Evolutionary conservation across 2,113 vertebrate species (phyloP).

Genomic region (Pangasianodon hypophthalmus): DNA sequence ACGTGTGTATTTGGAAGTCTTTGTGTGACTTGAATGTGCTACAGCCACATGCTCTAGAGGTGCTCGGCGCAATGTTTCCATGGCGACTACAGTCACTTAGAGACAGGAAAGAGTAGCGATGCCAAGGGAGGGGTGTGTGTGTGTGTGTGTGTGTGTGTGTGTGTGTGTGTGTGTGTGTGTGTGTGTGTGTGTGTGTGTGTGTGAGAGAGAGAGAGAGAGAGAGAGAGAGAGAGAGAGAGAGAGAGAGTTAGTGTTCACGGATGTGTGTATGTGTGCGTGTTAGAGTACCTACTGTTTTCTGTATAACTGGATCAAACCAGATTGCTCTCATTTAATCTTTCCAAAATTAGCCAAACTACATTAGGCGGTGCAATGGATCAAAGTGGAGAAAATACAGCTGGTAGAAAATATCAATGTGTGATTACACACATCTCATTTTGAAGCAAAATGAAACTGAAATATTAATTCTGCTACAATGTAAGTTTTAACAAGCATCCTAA

Average conservation of each 20-base stretch:
- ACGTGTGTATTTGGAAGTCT: constrained; percentile 38
- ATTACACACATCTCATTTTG: constrained; percentile 10
- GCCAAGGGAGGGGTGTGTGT: constrained; percentile 37
- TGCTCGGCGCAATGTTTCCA: constrained; percentile 59
- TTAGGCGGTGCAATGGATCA: constrained; percentile 29
- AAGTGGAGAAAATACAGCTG: constrained; percentile 24
- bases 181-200: constrained; percentile 3
- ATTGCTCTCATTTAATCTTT: constrained; percentile 57
- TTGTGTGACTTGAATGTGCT: constrained; percentile 54
- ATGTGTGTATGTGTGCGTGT: constrained; percentile 20
- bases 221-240: neutral
- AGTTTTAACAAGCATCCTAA: neutral
- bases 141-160: constrained; percentile 16
- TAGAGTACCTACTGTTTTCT: constrained; percentile 53
- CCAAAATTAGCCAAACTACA: constrained; percentile 57
- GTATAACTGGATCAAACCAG: constrained; percentile 63
- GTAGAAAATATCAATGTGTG: constrained; percentile 21
- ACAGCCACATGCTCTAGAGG: constrained; percentile 59
- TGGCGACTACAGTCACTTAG: constrained; percentile 62
- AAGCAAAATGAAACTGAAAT: neutral
- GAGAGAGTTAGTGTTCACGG: constrained; percentile 15
- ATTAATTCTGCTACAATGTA: neutral
- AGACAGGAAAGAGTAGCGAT: constrained; percentile 56
- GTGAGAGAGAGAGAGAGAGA: constrained; percentile 15
- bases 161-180: constrained; percentile 6